These are phyloP conservation scores for Grapholita molesta DNA, from an alignment of 1,140 invertebrate species.

Conservation along the genomic window DNA sequence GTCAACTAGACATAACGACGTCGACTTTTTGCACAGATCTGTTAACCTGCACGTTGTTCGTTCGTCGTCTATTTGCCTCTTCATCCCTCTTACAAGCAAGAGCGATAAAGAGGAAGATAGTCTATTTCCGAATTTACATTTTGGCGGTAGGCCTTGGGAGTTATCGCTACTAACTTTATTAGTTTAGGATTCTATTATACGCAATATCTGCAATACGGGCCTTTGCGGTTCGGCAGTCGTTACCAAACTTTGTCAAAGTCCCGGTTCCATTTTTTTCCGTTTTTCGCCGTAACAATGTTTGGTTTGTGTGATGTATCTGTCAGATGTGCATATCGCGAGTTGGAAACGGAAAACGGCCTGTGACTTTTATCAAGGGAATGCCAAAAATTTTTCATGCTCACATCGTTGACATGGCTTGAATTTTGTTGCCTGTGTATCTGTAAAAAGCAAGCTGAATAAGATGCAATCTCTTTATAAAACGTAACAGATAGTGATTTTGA, in stretches of 20 bases:
- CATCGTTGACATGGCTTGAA: not conserved
- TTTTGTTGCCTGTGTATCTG: not conserved
- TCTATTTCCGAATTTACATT: no score
- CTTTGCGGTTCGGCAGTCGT: slow-evolving; percentile 28
- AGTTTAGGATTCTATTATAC: slow-evolving; percentile 68
- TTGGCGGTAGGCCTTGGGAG: no score
- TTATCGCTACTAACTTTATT: slow-evolving; percentile 49
- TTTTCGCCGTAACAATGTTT: slow-evolving; percentile 51
- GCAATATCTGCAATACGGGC: no score
- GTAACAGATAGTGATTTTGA: not conserved
- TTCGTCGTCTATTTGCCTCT: no score
- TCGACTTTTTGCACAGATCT: slow-evolving; percentile 50
- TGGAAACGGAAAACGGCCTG: slow-evolving; percentile 32
- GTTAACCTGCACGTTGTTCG: slow-evolving; percentile 47
- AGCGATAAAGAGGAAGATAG: no score
- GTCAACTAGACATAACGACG: slow-evolving; percentile 31
- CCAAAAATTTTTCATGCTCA: not conserved
- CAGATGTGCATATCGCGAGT: slow-evolving; percentile 25
- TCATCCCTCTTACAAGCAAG: no score
- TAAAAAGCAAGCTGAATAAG: not conserved
- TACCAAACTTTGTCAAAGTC: slow-evolving; percentile 57
- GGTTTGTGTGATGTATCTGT: slow-evolving; percentile 42
- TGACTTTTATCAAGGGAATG: slow-evolving; percentile 30
- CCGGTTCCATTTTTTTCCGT: slow-evolving; percentile 28
- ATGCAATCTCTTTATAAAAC: not conserved